Evolutionary conservation across 1,140 invertebrate species (phyloP).

Genomic region (Bombyx mori): DNA sequence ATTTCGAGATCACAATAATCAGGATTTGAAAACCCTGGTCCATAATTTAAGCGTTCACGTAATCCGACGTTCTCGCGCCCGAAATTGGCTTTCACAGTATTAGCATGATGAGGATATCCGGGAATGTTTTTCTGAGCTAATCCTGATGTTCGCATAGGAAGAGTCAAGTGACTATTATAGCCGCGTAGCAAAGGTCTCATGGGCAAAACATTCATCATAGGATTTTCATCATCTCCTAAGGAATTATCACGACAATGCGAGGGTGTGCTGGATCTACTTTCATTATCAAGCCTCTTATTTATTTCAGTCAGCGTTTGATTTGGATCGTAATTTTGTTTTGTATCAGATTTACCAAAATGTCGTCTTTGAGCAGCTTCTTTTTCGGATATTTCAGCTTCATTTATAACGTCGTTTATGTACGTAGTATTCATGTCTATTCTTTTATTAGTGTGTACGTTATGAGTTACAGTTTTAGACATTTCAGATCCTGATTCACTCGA

Average conservation of each 20-base stretch:
- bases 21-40: slow-evolving; percentile 69
- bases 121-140: slow-evolving; percentile 63
- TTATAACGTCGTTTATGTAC: slow-evolving; percentile 65
- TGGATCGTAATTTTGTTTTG: slow-evolving; percentile 41
- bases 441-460: slow-evolving; percentile 66
- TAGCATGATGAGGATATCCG: slow-evolving; percentile 71
- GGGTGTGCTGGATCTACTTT: slow-evolving; percentile 60
- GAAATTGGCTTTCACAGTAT: slow-evolving; percentile 70
- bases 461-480: slow-evolving; percentile 57
- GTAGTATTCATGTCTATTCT: slow-evolving; percentile 71
- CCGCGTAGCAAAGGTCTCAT: slow-evolving; percentile 91
- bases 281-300: slow-evolving; percentile 37
- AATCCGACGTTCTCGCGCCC: slow-evolving; percentile 62
- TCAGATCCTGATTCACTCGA: slow-evolving; percentile 78
- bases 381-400: slow-evolving; percentile 61
- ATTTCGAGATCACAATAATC: slow-evolving; percentile 74
- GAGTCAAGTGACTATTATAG: slow-evolving; percentile 82
- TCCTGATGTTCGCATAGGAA: slow-evolving; percentile 75
- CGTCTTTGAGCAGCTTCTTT: slow-evolving; percentile 60
- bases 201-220: slow-evolving; percentile 88
- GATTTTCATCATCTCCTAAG: slow-evolving; percentile 83
- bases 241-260: slow-evolving; percentile 67
- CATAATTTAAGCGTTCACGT: slow-evolving; percentile 61
- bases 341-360: slow-evolving; percentile 25
- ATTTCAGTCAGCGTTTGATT: slow-evolving; percentile 52